Evolutionary conservation across 2,888 invertebrate genomes (phyloP), one percentile per base, ranked within the genome.

Genomic region (Dolichopus griseipennis): DNA sequence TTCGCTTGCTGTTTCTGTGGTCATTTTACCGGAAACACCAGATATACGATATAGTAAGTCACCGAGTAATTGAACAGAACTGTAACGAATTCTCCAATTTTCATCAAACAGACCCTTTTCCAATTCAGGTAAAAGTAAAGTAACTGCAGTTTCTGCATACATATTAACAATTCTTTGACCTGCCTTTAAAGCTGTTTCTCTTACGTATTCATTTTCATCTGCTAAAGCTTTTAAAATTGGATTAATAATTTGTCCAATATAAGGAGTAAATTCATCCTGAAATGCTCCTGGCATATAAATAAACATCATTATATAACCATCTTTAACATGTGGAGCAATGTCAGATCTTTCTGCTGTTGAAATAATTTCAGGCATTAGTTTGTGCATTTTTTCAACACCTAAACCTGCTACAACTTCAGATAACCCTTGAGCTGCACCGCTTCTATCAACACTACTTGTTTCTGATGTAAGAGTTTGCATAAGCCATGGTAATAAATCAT

Each of bases 301-400:
- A 82, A 97, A 99, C 95, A 99, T 95, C 95, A 99, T 97, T 71
- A 99, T 97, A 83, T 99, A 99, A 64, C 99, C 99, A 83, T 99
- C 99, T 77, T 98, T 94, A 2, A 99, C 97, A 82, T 97, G 95
- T 0, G 99, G 93, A 8, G 95, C 93, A 75, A 95, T 93, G 80
- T 96, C 95, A 0, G 90, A 89, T 70, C 96, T 87, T 79, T 95
- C 95, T 0, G 97, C 95, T 0, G 96, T 97, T 67, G 91, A 87
- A 73, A 97, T 96, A 72, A 97, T 95, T 78, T 97, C 89, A 0
- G 97, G 97, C 97, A 99, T 99, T 67, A 98, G 87, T 81, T 93
- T 93, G 77, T 96, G 92, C 72, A 99, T 85, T 81, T 97, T 97
- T 76, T 93, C 93, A 41, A 93, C 91, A 20, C 99, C 99, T 68